Evolutionary conservation across 2,113 vertebrate genomes (phyloP), one percentile per base, ranked within the genome.

Genomic region (Dicrurus megarhynchus): DNA sequence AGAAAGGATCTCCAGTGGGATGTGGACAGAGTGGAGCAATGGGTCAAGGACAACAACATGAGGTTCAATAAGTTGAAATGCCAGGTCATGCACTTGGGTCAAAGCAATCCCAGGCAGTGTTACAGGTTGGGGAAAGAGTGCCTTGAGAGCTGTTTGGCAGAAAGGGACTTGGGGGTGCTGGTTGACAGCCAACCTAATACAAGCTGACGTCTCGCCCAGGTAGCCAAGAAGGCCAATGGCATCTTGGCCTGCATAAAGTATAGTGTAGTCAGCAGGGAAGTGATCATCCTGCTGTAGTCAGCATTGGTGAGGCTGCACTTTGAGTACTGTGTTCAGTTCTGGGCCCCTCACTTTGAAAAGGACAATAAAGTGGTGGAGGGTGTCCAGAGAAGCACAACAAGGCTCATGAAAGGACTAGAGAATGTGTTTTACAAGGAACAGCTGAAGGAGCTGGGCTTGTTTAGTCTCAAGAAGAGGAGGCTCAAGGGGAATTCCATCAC

Each of bases 291-390:
- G 1, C 13, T 41, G n/a, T 4, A 21, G 10, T 47, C 39, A 55
- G 10, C 23, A 30, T 10, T 37, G 15, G 5, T 24, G 65, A 55
- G 20, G n/a, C 30, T 70, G 13, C 9, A 30, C 20, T 61, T 63
- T 0, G 1, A n/a, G 30, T 26, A 5, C 4, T 24, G 7, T 14
- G 11, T 4, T n/a, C 41, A 2, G 2, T 63, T 47, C 24, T 55
- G 13, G 26, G 13, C 9, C 11, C 11, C 11, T 41, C 49, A 30
- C 11, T 56, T 32, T n/a, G 26, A 32, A 79, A 47, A 41, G n/a
- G 11, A 56, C 24, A 22, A 35, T 49, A 16, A 56, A n/a, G 20
- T 42, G 7, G 9, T 64, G 9, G 13, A 42, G 6, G 3, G 10
- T 30, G 11, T 15, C 20, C 32, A 73, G 32, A 5, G 18, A 71